These are phyloP conservation scores for Hemiscyllium ocellatum DNA, from an alignment of 2,113 vertebrate genomes.

Conservation along the genomic window DNA sequence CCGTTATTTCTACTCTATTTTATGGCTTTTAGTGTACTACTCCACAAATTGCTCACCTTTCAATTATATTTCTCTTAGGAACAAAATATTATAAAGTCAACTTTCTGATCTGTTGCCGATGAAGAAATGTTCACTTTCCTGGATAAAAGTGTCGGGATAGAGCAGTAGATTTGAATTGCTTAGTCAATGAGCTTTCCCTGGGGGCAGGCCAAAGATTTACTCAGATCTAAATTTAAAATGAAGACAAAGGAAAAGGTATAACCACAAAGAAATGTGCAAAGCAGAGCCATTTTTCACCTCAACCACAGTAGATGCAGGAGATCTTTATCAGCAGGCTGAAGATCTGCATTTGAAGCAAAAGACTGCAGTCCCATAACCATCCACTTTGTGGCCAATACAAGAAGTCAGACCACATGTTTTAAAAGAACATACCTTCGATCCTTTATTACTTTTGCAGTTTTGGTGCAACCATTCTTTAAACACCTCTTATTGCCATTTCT, in stretches of 20 bases:
- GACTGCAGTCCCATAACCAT: not conserved
- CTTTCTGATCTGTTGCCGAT: not conserved
- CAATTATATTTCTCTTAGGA: not conserved
- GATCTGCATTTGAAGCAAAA: no score
- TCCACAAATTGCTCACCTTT: not conserved
- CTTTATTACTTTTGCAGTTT: no score
- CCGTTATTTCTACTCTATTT: not conserved
- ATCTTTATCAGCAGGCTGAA: not conserved
- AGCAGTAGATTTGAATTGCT: not conserved
- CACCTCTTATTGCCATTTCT: not conserved
- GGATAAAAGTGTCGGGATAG: not conserved
- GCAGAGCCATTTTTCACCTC: not conserved
- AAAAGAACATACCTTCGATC: not conserved
- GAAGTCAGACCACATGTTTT: not conserved
- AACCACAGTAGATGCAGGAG: not conserved
- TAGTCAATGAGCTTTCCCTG: not conserved
- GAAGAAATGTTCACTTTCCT: not conserved
- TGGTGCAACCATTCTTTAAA: not conserved
- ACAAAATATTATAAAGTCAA: not conserved
- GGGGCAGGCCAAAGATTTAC: not conserved
- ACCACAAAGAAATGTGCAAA: not conserved
- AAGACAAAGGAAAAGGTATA: not conserved
- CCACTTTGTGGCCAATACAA: not conserved
- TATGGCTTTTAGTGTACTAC: not conserved
- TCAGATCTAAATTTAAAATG: not conserved